Base-by-base conservation (phyloP, 2,888 invertebrate genomes). In the Sinhomidia bicolor region DNA sequence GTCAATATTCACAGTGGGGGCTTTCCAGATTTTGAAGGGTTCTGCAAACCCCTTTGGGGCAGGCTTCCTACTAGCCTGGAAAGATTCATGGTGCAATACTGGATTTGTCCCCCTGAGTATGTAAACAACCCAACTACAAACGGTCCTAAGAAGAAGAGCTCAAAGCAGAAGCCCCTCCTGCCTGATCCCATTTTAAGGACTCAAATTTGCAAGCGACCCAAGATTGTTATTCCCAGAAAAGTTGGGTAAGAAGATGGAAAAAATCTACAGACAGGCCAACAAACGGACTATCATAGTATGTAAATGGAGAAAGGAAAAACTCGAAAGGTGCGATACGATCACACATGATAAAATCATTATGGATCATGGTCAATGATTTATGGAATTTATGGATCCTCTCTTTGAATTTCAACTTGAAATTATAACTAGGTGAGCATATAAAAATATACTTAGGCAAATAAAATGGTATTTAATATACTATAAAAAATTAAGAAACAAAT, bases 1-100 rank as follows among this genome's bases (percentile, higher is more conserved):
- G 79, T 79, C 17, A 79, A 79, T 23, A 79, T 79, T 57, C 79
- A 79, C 20, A 36, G 29, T 12, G 57, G 57, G 26, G 29, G 32
- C 36, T 79, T 79, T 57, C 79, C 79, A 1, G 57, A 54, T 36
- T 57, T 79, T 29, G 57, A 79, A 9, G 57, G 57, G 6, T 54
- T 79, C 32, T 79, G 79, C 20, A 57, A 79, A 29, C 57, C 79
- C 17, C 17, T 79, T 14, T 79, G 79, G 79, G 32, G 57, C 4
- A 6, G 36, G 20, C 57, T 79, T 32, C 79, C 79, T n/a, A 57
- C 17, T n/a, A 57, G 17, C 10, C 20, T 79, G 79, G 57, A 79
- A 20, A 57, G 14, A 32, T 10, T 79, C 57, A 32, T 36, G 44
- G 57, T 79, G 6, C 9, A 20, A 12, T 57, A 79, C 20, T 79